phyloP scores from a whole-genome alignment of 2,888 invertebrate species.

The Scelioninae gen. 2 region DNA sequence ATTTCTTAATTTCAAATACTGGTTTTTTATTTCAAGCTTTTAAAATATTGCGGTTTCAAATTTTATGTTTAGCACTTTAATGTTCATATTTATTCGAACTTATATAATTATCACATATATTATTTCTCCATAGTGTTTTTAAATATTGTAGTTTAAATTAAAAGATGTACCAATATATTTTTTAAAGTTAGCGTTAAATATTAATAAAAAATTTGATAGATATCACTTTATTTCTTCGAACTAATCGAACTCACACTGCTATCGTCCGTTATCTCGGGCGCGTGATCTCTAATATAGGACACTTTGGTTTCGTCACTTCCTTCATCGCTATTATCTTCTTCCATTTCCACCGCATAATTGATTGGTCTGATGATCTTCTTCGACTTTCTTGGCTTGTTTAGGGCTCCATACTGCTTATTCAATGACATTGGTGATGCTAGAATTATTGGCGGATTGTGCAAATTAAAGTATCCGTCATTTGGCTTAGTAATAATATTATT shows the following conservation, averaged over 20 bases:
- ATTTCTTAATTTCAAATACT: too few species aligned
- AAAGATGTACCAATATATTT: too few species aligned
- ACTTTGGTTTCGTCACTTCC: conserved; percentile 47
- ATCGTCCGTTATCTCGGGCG: conserved; percentile 61
- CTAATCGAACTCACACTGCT: conserved; percentile 43
- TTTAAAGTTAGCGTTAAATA: too few species aligned
- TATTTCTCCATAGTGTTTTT: too few species aligned
- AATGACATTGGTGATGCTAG: conserved; percentile 24
- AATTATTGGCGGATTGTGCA: conserved; percentile 17
- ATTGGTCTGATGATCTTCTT: conserved; percentile 32
- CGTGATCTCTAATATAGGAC: conserved; percentile 66
- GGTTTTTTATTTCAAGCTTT: too few species aligned
- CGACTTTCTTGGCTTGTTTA: not conserved
- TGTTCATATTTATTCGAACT: too few species aligned
- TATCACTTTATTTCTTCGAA: too few species aligned
- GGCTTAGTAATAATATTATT: not conserved
- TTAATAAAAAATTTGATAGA: too few species aligned
- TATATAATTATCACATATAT: too few species aligned
- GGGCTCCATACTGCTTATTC: conserved; percentile 1
- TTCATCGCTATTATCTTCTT: conserved; percentile 41
- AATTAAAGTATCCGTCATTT: conserved; percentile 1
- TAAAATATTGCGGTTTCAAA: too few species aligned
- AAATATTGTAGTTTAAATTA: too few species aligned
- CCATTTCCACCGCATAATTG: conserved; percentile 55
- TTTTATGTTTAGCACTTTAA: too few species aligned